Percentiles rank a stretch among this genome's conserved stretches.
phyloP scores from a whole-genome alignment of 1,140 invertebrate species.

The Drosophila eugracilis region DNA sequence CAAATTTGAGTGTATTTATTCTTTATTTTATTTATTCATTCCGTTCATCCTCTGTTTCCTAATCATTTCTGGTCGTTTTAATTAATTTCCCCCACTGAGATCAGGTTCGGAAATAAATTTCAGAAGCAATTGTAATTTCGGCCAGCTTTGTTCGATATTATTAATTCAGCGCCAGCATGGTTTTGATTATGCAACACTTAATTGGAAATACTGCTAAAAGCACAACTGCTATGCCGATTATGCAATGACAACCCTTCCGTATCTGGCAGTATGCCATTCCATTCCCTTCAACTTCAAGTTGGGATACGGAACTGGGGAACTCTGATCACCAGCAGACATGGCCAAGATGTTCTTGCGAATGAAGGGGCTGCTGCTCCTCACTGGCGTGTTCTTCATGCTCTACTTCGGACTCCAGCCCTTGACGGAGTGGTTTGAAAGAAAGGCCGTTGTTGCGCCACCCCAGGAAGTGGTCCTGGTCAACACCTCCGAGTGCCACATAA shows the following conservation, averaged over 20 bases:
- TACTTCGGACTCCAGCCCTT: slow-evolving; percentile 19
- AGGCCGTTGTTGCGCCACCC: not conserved
- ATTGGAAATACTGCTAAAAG: slow-evolving; percentile 7
- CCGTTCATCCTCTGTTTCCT: slow-evolving; percentile 26
- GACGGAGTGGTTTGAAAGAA: not conserved
- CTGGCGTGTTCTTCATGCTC: slow-evolving; percentile 10
- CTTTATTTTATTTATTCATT: slow-evolving; percentile 55
- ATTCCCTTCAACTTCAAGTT: too few relatives aligned
- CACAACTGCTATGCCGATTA: too few relatives aligned
- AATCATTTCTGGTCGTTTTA: slow-evolving; percentile 58
- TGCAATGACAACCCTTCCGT: too few relatives aligned
- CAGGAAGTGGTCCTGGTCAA: slow-evolving; percentile 35
- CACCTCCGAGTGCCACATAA: slow-evolving; percentile 31
- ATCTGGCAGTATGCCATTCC: too few relatives aligned
- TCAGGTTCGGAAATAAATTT: slow-evolving; percentile 8
- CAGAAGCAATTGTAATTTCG: slow-evolving; percentile 10
- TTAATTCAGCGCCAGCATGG: slow-evolving; percentile 42
- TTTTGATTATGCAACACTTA: slow-evolving; percentile 35
- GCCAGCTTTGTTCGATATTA: slow-evolving; percentile 5
- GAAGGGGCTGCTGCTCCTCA: slow-evolving; percentile 7
- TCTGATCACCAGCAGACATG: too few relatives aligned
- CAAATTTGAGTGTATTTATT: slow-evolving; percentile 40
- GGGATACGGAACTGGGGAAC: too few relatives aligned
- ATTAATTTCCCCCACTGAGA: slow-evolving; percentile 53
- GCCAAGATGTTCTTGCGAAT: slow-evolving; percentile 2